A percentile compares a stretch with the other conserved stretches of the same genome.
Conservation (phyloP, 2,888 invertebrate species). For the Proisotoma minuta region DNA sequence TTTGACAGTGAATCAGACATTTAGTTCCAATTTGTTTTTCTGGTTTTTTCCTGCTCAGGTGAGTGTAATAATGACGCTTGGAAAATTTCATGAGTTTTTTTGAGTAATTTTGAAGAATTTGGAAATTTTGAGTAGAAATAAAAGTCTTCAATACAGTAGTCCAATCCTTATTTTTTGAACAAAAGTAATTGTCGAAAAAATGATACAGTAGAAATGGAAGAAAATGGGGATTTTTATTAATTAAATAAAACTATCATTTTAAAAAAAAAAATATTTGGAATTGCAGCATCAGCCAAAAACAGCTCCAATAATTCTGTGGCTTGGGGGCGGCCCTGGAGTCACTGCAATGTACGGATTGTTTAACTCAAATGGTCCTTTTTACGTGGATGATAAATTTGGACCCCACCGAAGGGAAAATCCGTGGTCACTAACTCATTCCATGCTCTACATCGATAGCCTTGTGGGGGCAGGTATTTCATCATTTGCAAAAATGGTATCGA, state of each 20-base stretch:
- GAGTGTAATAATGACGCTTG: slow-evolving; percentile 34
- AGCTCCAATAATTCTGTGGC: slow-evolving; percentile 74
- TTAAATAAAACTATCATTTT: neutral
- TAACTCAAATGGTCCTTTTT: slow-evolving; percentile 60
- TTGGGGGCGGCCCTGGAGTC: slow-evolving; percentile 67
- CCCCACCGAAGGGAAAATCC: slow-evolving; percentile 64
- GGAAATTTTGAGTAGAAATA: neutral
- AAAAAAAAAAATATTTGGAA: neutral
- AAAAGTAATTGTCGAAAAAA: too few relatives aligned
- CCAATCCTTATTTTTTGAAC: neutral
- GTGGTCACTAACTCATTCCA: slow-evolving; percentile 72
- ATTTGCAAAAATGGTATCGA: neutral
- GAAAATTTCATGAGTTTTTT: neutral
- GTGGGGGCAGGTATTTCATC: slow-evolving; percentile 63
- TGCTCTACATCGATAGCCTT: slow-evolving; percentile 88
- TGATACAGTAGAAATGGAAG: too few relatives aligned
- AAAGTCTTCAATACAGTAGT: neutral
- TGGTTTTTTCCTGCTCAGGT: slow-evolving; percentile 82
- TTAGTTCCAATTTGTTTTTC: slow-evolving; percentile 79
- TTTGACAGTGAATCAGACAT: slow-evolving; percentile 72
- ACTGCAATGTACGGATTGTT: slow-evolving; percentile 58
- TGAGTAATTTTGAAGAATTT: neutral
- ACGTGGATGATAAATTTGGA: slow-evolving; percentile 49
- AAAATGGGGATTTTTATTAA: neutral
- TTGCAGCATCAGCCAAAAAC: slow-evolving; percentile 45